Base-by-base conservation (phyloP, 2,113 vertebrate species). In the Eleginops maclovinus region DNA sequence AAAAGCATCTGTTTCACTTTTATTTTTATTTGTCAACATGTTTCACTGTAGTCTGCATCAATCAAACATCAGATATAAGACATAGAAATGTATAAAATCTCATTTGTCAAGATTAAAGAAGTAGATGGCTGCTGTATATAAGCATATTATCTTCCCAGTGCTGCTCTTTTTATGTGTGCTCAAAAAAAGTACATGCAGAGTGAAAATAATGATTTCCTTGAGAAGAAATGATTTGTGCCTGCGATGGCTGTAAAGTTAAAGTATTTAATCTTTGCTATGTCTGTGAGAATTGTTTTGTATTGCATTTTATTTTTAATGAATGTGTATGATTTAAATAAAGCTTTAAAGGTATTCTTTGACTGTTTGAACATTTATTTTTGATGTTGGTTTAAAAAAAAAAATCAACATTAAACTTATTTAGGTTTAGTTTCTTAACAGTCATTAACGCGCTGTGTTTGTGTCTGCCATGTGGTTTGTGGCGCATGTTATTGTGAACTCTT, bases 391-490 rank as follows among this genome's bases (percentile, higher is more conserved):
- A n/a, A n/a, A n/a, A n/a, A 36, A 36, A 36, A 5, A 36, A 36
- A 36, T 36, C 31, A 36, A 36, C 31, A 36, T 36, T 36, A 36
- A 36, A 36, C 31, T 36, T 36, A 8, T 36, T 36, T 36, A 36
- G 8, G 6, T 31, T 36, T 5, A 36, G 7, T 36, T 36, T 36
- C 7, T 36, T 73, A 59, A 24, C 61, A 17, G 21, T 83, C 66
- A 56, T 80, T 82, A 80, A 67, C 19, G 24, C 41, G 26, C 63
- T 21, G 12, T 87, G 87, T 91, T 90, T 89, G 88, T 90, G 65
- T 90, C 28, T 75, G 59, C 81, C 88, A 90, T 88, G 90, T 89
- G 87, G 72, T 74, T 82, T 55, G 68, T 67, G 51, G 64, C 61
- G 67, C 50, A 40, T 65, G 81, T 75, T 31, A 51, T 43, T 0